Percentiles rank a stretch among this genome's conserved stretches.
Conservation (phyloP, 2,797 vertebrate genomes). For the Poeciliopsis presidionis region DNA sequence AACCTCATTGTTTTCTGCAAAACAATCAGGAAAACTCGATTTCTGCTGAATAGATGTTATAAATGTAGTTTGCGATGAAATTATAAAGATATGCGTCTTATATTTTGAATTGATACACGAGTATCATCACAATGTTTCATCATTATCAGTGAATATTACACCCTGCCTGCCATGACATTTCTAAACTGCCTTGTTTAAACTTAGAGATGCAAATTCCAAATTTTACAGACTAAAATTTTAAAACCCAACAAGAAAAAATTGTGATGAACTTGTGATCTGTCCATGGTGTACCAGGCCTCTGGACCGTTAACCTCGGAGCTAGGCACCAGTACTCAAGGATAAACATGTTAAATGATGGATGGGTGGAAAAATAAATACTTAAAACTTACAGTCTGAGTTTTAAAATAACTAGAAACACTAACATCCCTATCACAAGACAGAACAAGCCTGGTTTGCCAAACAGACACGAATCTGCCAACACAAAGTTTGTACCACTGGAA, state of each 20-base stretch:
- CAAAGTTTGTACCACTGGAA: not conserved
- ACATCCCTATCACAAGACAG: not conserved
- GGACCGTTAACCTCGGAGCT: too few relatives aligned
- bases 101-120: slow-evolving; percentile 1
- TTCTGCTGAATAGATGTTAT: not conserved
- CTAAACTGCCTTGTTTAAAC: slow-evolving; percentile 7
- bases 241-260: slow-evolving; percentile 24
- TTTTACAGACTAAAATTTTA: slow-evolving; percentile 11
- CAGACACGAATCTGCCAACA: not conserved
- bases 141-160: slow-evolving; percentile 15
- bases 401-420: not conserved
- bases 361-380: too few relatives aligned
- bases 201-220: not conserved
- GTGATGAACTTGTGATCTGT: too few relatives aligned
- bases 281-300: too few relatives aligned
- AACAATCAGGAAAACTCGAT: too few relatives aligned
- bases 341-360: too few relatives aligned
- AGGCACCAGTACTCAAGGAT: too few relatives aligned
- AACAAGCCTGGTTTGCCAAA: not conserved
- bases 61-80: not conserved
- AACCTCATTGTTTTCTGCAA: not conserved
- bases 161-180: slow-evolving; percentile 15
- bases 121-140: slow-evolving; percentile 3
- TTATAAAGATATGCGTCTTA: slow-evolving; percentile 1
- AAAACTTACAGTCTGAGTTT: not conserved